Base-by-base conservation (phyloP, 1,140 invertebrate species). In the Ruditapes philippinarum region DNA sequence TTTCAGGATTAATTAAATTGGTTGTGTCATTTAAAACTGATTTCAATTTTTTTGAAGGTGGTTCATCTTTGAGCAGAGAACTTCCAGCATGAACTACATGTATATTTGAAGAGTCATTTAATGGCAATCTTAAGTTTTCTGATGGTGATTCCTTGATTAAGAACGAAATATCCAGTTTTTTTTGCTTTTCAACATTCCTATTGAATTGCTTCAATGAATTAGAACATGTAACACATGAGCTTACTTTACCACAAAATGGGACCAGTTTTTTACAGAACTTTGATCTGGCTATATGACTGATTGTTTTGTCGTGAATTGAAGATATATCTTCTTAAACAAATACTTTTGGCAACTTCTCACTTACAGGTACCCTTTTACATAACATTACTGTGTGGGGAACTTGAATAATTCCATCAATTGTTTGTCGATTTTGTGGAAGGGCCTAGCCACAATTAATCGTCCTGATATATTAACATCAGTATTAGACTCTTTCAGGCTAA, bases 281-380 rank as follows among this genome's bases (percentile, higher is more conserved):
- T 9, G 14, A 33, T 1, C 31, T 28, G 11, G 9, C 22, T 40
- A 74, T 74, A 25, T 14, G 9, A 36, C 31, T 22, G 31, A 31
- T n/a, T 54, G 45, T 25, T 19, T 79, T 79, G 17, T 79, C 76
- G 51, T 79, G n/a, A 31, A 14, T 19, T 33, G 38, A n/a, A 19
- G 33, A 54, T 33, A n/a, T n/a, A n/a, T 7, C 22, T 19, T 80
- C 45, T 49, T 14, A 1, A 25, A 57, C 33, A 22, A 88, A 42
- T 19, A n/a, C 45, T 42, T 88, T 88, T 73, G 78, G 65, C 51
- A 57, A 40, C 36, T 54, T 70, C 14, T 82, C 78, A n/a, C 25
- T 40, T n/a, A 57, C 38, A 0, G 57, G 31, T n/a, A 79, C 70
- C 22, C 74, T 60, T 19, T 88, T 88, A 62, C 83, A 86, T 36